phyloP scores from a whole-genome alignment of 2,888 invertebrate genomes.

The Dolichomitus sp. region DNA sequence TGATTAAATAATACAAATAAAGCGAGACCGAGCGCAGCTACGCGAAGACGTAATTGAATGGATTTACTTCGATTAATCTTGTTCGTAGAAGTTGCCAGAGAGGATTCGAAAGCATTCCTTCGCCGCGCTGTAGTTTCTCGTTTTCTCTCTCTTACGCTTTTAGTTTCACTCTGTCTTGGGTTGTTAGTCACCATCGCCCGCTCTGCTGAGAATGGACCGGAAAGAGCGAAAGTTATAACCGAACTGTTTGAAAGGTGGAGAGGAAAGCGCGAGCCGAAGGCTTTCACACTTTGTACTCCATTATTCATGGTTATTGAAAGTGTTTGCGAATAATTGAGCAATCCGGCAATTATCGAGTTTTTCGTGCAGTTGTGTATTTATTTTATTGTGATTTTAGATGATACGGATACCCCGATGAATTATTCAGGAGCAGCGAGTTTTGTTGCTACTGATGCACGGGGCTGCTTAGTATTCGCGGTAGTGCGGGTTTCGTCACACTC shows the following conservation, averaged over 20 bases:
- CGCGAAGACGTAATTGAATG: constrained; percentile 63
- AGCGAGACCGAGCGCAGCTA: constrained; percentile 45
- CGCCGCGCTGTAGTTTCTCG: constrained; percentile 9
- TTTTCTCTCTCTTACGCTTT: background rate
- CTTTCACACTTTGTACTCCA: constrained; percentile 45
- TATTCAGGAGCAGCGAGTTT: constrained; percentile 3
- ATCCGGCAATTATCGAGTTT: constrained; percentile 48
- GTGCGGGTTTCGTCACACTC: too few relatives aligned
- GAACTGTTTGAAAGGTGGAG: constrained; percentile 22
- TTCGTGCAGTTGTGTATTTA: background rate
- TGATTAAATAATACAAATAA: constrained; percentile 67
- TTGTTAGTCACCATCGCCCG: background rate
- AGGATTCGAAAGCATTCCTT: constrained; percentile 55
- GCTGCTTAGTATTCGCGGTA: constrained; percentile 2
- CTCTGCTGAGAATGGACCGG: constrained; percentile 5
- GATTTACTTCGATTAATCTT: constrained; percentile 67
- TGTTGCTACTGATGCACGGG: background rate
- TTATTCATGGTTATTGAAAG: constrained; percentile 60
- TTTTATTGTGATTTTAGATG: background rate
- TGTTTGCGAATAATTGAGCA: constrained; percentile 51
- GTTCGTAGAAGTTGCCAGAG: constrained; percentile 59
- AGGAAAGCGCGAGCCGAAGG: background rate
- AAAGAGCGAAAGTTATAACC: constrained; percentile 48
- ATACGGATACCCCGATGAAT: constrained; percentile 17
- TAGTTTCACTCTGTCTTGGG: constrained; percentile 1